phyloP scores from a whole-genome alignment of 2,888 invertebrate genomes.

The Drosophila birchii region DNA sequence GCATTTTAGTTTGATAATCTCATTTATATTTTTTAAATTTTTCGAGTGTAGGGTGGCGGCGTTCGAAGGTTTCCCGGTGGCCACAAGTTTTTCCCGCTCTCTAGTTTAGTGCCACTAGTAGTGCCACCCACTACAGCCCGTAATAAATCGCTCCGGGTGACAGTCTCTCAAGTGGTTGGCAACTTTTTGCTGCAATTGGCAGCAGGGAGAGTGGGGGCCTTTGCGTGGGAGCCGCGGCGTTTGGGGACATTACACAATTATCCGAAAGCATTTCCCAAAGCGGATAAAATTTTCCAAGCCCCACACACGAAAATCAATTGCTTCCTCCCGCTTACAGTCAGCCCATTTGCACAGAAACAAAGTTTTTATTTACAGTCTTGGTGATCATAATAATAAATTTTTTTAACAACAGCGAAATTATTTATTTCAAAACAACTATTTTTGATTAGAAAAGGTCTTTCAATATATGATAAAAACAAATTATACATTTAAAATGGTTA shows the following conservation, averaged over 20 bases:
- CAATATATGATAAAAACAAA: too few relatives aligned
- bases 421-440: background rate
- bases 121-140: slow-evolving; percentile 9
- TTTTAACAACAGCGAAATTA: background rate
- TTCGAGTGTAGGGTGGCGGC: slow-evolving; percentile 1
- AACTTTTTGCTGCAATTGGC: slow-evolving; percentile 16
- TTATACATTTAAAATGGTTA: background rate
- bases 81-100: slow-evolving; percentile 2
- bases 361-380: background rate
- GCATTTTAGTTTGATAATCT: background rate
- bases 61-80: slow-evolving; percentile 7
- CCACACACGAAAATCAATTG: slow-evolving; percentile 66
- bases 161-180: slow-evolving; percentile 19
- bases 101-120: too few relatives aligned
- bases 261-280: slow-evolving; percentile 42
- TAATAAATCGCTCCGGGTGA: slow-evolving; percentile 31
- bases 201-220: slow-evolving; percentile 4
- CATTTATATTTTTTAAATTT: background rate
- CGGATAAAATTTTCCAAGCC: slow-evolving; percentile 49
- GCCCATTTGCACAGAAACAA: background rate
- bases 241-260: slow-evolving; percentile 66
- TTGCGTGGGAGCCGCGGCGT: slow-evolving; percentile 13
- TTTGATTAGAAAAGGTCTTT: too few relatives aligned
- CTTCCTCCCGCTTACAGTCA: slow-evolving; percentile 20
- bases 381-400: background rate